Evolutionary conservation across 2,113 vertebrate genomes (phyloP).

Genomic region (Dromaius novaehollandiae): DNA sequence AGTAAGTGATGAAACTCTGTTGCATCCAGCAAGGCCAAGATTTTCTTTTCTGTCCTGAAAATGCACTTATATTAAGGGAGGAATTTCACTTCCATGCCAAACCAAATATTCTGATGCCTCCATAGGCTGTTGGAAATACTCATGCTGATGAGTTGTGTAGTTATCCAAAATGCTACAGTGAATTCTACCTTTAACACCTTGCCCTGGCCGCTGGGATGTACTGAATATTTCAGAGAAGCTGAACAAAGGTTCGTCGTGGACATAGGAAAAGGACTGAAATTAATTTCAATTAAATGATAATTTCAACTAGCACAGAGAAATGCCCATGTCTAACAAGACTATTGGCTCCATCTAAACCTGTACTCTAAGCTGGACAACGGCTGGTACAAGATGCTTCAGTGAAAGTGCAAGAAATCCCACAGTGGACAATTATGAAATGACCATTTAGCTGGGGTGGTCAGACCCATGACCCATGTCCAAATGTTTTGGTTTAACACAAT

Average conservation of each 20-base stretch:
- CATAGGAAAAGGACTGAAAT: background rate
- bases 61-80: background rate
- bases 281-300: background rate
- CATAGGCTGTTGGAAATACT: background rate
- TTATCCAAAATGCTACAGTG: background rate
- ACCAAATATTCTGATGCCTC: background rate
- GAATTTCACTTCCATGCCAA: background rate
- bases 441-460: background rate
- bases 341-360: background rate
- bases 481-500: constrained; percentile 44
- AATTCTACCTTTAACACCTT: background rate
- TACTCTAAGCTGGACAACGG: background rate
- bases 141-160: background rate
- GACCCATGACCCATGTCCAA: constrained; percentile 46
- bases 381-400: background rate
- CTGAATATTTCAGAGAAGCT: background rate
- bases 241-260: background rate
- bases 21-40: background rate
- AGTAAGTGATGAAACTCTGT: background rate
- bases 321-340: background rate
- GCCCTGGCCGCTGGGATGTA: background rate
- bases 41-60: background rate
- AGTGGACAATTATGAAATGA: constrained; percentile 22
- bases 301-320: background rate
- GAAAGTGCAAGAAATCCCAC: constrained; percentile 17